These are phyloP conservation scores for Diorhabda elongata DNA, from an alignment of 1,140 invertebrate species.

Conservation along the genomic window DNA sequence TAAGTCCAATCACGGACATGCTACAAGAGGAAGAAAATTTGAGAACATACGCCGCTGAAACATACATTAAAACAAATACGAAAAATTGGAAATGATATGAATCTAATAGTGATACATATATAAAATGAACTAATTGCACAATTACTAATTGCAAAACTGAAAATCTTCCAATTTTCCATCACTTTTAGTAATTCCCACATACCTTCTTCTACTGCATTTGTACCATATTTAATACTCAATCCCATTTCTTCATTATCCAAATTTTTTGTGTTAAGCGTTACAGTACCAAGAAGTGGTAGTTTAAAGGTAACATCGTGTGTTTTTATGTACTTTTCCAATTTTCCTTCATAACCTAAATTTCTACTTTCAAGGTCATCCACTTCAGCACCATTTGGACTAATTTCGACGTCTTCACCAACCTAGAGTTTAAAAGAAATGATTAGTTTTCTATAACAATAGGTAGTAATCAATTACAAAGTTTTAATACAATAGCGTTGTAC, in stretches of 20 bases:
- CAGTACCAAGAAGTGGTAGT: conserved; percentile 64
- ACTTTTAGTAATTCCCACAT: not conserved
- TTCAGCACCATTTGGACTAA: conserved; percentile 63
- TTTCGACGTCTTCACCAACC: conserved; percentile 68
- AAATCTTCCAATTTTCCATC: no score
- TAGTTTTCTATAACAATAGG: no score
- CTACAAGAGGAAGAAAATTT: no score
- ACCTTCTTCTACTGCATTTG: conserved; percentile 53
- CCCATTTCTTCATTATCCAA: conserved; percentile 68
- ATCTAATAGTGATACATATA: no score
- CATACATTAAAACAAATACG: no score
- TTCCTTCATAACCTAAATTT: conserved; percentile 61
- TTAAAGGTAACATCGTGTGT: conserved; percentile 74
- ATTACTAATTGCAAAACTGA: no score
- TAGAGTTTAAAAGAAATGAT: conserved; percentile 42
- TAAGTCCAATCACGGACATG: no score
- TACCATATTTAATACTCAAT: conserved; percentile 67
- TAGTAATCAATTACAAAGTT: no score
- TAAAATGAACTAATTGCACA: no score
- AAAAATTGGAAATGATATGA: no score
- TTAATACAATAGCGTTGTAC: no score
- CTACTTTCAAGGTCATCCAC: conserved; percentile 57
- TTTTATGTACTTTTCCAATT: conserved; percentile 64
- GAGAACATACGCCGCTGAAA: no score
- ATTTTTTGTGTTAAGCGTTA: conserved; percentile 72